Evolutionary conservation across 2,113 vertebrate species (phyloP), one percentile per base, ranked within the genome.

Genomic region (Melanostigma gelatinosum): DNA sequence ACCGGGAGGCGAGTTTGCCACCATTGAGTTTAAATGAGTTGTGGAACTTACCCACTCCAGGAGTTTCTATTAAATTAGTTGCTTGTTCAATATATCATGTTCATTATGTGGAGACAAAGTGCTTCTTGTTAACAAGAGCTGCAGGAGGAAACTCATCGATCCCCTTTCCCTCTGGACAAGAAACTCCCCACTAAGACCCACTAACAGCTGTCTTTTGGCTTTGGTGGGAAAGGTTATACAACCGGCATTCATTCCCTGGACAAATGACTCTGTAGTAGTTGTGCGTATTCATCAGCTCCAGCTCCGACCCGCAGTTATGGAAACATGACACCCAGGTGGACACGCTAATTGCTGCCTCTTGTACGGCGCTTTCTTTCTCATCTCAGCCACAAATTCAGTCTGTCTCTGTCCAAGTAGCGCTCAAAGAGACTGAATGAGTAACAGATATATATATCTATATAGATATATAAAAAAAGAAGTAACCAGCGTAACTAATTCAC

Each of bases 1-100:
- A 99, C 97, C 11, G 97, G 97, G 88, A 96, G 96, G 97, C 97
- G 92, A 93, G 96, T 95, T 27, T 3, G 15, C 9, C 6, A 15
- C 27, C 24, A 65, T 57, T 61, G 29, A 62, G 6, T 20, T 18
- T 0, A 40, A 60, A 65, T 55, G 10, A 11, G n/a, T 55, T 24
- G 52, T 52, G 1, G 18, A 15, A 29, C 6, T 24, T 44, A 57
- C 12, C 63, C 34, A 42, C 15, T 24, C 4, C 10, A 55, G 24
- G 24, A 11, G n/a, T 55, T 55, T 55, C 10, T 12, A n/a, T 10
- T 55, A 11, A 24, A 11, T 24, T 1, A 55, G 24, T 55, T 5
- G 18, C 46, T n/a, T 55, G 61, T 63, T 75, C 58, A 61, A 73
- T 75, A 6, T 11, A 52, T 65, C 44, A 32, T 61, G 40, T 55